phyloP scores from a whole-genome alignment of 2,797 vertebrate genomes.

The Peromyscus aztecus region DNA sequence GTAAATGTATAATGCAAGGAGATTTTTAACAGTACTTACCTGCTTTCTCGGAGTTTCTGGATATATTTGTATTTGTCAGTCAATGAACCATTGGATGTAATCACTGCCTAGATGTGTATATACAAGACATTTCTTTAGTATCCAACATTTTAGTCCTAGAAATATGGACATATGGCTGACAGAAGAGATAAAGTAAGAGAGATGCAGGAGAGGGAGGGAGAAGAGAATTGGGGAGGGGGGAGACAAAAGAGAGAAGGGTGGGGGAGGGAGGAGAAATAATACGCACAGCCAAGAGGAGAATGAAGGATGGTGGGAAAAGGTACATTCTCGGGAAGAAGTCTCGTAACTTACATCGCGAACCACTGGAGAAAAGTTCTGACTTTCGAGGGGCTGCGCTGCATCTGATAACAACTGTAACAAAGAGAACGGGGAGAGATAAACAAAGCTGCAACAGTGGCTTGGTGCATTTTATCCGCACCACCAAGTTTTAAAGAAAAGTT shows the following conservation, averaged over 20 bases:
- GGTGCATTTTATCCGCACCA: neutral
- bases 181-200: constrained; percentile 14
- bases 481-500: constrained; percentile 40
- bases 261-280: neutral
- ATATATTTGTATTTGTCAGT: constrained; percentile 98
- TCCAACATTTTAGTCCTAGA: constrained; percentile 53
- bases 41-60: constrained; percentile 94
- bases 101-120: constrained; percentile 94
- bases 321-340: neutral
- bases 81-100: constrained; percentile 95
- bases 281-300: neutral
- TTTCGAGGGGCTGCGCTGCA: constrained; percentile 92
- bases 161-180: neutral
- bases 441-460: constrained; percentile 21
- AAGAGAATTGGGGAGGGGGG: neutral
- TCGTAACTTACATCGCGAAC: constrained; percentile 94
- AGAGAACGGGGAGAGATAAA: constrained; percentile 69
- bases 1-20: neutral
- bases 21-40: constrained; percentile 87
- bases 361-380: constrained; percentile 94
- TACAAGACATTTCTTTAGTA: constrained; percentile 78
- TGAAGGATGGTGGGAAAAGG: neutral
- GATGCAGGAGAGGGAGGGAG: neutral
- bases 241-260: neutral
- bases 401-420: constrained; percentile 93